Conservation (phyloP, 2,113 vertebrate genomes). For the Callocephalon fimbriatum region DNA sequence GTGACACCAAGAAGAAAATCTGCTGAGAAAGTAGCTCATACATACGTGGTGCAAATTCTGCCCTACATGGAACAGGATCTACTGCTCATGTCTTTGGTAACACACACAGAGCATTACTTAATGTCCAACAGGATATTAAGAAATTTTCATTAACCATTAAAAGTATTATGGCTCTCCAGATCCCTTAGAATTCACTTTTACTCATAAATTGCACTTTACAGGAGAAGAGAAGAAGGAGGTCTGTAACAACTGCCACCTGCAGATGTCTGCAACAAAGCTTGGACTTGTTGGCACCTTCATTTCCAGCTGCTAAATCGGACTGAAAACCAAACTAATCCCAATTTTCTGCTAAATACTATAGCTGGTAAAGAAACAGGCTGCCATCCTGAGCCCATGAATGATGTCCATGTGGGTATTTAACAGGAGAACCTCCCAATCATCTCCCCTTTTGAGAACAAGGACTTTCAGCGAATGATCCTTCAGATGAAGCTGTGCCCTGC, state of each 20-base stretch:
- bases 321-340: not conserved
- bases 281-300: not conserved
- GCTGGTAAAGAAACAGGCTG: not conserved
- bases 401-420: not conserved
- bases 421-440: not conserved
- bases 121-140: not conserved
- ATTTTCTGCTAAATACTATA: not conserved
- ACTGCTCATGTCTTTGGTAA: not conserved
- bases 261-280: not conserved
- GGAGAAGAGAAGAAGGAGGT: not conserved
- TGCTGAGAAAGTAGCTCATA: not conserved
- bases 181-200: not conserved
- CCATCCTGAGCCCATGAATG: not conserved
- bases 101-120: not conserved
- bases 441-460: not conserved
- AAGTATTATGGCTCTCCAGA: not conserved
- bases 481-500: not conserved
- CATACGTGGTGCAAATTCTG: accelerated
- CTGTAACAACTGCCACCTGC: not conserved
- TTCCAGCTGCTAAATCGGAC: not conserved
- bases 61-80: not conserved
- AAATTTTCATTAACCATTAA: not conserved
- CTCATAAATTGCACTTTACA: not conserved
- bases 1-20: not conserved
- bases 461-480: not conserved